Evolutionary conservation across 64 coral and sea anemone genomes (phyloP).

Genomic region (Actinia tenebrosa): DNA sequence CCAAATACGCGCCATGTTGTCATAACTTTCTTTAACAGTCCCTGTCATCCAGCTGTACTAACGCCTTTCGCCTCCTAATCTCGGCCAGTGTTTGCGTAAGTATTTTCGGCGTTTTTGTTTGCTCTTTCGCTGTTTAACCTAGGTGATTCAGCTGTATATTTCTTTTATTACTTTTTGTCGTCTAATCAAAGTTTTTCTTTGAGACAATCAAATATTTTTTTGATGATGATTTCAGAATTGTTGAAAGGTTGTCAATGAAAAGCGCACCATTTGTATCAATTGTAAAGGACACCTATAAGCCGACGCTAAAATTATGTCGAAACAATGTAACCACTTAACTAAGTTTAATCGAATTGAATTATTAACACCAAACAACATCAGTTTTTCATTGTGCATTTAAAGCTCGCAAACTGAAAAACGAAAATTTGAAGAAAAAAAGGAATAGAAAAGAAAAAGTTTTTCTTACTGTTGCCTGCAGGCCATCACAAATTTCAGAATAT

Average conservation of each 20-base stretch:
- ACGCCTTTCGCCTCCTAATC: neutral
- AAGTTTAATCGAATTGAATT: neutral
- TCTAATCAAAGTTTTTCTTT: slow-evolving; percentile 16
- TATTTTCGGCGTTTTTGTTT: slow-evolving; percentile 7
- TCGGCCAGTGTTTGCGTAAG: neutral
- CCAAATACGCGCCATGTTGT: neutral
- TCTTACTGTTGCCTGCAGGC: neutral
- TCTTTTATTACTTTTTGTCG: slow-evolving; percentile 19
- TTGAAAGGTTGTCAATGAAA: neutral
- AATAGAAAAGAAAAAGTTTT: neutral
- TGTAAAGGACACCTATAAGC: neutral
- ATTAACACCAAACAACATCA: neutral
- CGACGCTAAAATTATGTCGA: neutral
- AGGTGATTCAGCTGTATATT: neutral
- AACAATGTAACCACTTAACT: neutral
- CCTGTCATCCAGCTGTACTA: neutral
- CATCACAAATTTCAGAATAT: no score
- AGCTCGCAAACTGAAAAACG: neutral
- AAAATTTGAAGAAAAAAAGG: neutral
- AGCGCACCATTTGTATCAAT: neutral
- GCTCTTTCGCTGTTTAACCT: neutral
- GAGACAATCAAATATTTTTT: neutral
- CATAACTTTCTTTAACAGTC: slow-evolving; percentile 1
- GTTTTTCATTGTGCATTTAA: neutral
- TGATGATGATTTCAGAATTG: neutral